Evolutionary conservation across 2,888 invertebrate species (phyloP), one percentile per base, ranked within the genome.

Genomic region (Zygothrica quintamaculata): DNA sequence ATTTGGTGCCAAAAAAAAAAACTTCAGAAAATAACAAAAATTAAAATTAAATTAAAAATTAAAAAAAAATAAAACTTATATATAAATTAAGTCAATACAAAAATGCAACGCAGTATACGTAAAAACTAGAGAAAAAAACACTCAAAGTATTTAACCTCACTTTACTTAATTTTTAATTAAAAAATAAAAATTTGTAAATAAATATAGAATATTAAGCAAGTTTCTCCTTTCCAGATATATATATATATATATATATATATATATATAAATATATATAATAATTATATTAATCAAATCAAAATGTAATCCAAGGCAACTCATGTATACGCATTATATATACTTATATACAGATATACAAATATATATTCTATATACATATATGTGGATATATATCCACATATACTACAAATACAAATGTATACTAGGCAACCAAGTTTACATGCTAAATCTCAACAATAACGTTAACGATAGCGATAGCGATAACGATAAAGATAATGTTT

Each of bases 91-190:
- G 79, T 37, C 55, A 42, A 42, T 65, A 80, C 65, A 84, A 67
- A 82, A 76, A 68, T 51, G 80, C 75, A 88, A 84, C 79, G 82
- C 81, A 77, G 88, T 88, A 88, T 88, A 88, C 88, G 88, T 89
- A 88, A 88, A 48, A 36, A 22, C 18, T 22, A 22, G 18, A 22
- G 18, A 51, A 46, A 40, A 59, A 42, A 31, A 44, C 8, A 47
- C 26, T 29, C 39, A 16, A 53, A 37, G 43, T 53, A 53, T 53
- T 22, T 64, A 75, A 85, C 65, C 75, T 74, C 75, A 79, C 70
- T 58, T 60, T 58, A 50, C 44, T 7, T 42, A 13, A 51, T 26
- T 48, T 42, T 55, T 66, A n/a, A n/a, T n/a, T n/a, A n/a, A n/a
- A n/a, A n/a, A n/a, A n/a, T n/a, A 31, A 37, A 33, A 44, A 44